These are phyloP conservation scores for Tor tambroides DNA, from an alignment of 2,113 vertebrate species.

Conservation along the genomic window DNA sequence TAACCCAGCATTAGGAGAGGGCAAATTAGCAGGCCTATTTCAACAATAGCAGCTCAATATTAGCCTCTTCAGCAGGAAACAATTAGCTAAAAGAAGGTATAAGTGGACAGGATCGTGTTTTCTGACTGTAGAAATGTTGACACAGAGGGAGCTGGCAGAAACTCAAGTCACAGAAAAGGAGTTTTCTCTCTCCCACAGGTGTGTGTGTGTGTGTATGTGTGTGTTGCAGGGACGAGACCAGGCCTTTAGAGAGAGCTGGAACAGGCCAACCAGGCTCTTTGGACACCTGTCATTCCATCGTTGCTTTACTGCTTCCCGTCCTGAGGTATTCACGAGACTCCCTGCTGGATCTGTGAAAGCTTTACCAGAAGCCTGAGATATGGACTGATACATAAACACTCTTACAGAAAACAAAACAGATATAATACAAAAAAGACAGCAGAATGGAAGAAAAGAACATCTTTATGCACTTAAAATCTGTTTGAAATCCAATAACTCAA, in stretches of 20 bases:
- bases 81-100: constrained; percentile 40
- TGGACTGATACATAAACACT: background rate
- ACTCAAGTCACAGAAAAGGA: constrained; percentile 38
- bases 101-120: constrained; percentile 63
- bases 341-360: constrained; percentile 67
- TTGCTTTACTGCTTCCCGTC: constrained; percentile 43
- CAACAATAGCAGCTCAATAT: constrained; percentile 60
- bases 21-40: constrained; percentile 28
- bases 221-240: background rate
- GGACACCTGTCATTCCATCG: constrained; percentile 60
- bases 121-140: constrained; percentile 48
- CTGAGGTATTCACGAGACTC: constrained; percentile 21
- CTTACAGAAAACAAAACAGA: constrained; percentile 5
- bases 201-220: constrained; percentile 48
- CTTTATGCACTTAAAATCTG: background rate
- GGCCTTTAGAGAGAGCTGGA: constrained; percentile 71
- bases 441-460: background rate
- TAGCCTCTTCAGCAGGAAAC: constrained; percentile 49
- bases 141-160: constrained; percentile 43
- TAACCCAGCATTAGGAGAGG: background rate
- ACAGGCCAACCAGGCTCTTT: constrained; percentile 71
- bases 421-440: background rate
- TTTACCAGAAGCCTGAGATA: constrained; percentile 65
- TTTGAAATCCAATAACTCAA: background rate
- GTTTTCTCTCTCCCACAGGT: constrained; percentile 20